Evolutionary conservation across 2,797 vertebrate species (phyloP), one percentile per base, ranked within the genome.

Genomic region (Squalus acanthias): DNA sequence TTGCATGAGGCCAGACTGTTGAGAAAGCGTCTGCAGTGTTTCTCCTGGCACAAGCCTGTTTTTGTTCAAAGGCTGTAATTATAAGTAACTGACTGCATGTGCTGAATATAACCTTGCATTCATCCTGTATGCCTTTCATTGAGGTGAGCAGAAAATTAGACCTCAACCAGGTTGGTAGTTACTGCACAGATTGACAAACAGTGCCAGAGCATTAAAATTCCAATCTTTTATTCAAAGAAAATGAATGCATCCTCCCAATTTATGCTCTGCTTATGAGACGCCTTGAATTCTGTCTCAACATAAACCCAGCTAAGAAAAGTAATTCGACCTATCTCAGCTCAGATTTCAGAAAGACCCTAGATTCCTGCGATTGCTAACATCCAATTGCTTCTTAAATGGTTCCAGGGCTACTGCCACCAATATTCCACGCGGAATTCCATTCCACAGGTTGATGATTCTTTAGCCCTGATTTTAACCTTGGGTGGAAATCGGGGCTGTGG

Each of bases 1-100:
- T 76, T 96, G 69, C 70, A 70, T 69, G 67, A 79, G 88, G 67
- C 63, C 79, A 76, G 95, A 53, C 63, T 29, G 46, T 33, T 96
- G 79, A 94, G 20, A 76, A 69, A 82, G 94, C 60, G 24, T 10
- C 24, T 95, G 24, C 26, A 76, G 46, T 95, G 69, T 76, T 74
- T 95, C 72, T 95, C 70, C 94, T 76, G 50, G 94, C 94, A 72
- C 29, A n/a, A 76, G 63, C 20, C 22, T 46, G 65, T 69, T 69
- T 93, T 93, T 93, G 39, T 69, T 39, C 63, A 46, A 93, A 69
- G 91, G 22, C 20, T 69, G 63, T 46, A 69, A 93, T 69, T 69
- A 69, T 93, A 93, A 69, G n/a, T 93, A 93, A 69, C 65, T n/a
- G 24, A 39, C 91, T 46, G 65, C n/a, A 46, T 12, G 46, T 93